Evolutionary conservation across 2,888 invertebrate genomes (phyloP).

Genomic region (Ectropis crepuscularia): DNA sequence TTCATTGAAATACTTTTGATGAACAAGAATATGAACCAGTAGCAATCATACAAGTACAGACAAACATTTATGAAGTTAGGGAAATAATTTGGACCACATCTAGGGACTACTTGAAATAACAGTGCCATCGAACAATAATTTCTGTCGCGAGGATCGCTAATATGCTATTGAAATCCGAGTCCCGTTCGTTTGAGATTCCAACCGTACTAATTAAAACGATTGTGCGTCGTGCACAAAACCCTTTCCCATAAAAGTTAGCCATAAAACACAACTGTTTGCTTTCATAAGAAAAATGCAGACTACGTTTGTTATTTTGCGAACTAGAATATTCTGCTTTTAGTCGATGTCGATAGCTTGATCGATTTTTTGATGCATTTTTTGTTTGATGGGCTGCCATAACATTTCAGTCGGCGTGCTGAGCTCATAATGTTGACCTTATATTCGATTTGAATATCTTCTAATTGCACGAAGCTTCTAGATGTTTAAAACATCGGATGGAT

Average conservation of each 20-base stretch:
- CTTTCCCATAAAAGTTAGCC: constrained; percentile 15
- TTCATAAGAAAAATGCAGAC: constrained; percentile 15
- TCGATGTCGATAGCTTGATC: constrained; percentile 10
- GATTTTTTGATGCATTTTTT: constrained; percentile 10
- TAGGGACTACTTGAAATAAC: too few species aligned
- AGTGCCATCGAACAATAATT: neutral
- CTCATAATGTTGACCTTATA: constrained; percentile 2
- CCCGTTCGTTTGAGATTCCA: constrained; percentile 8
- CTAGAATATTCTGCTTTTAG: constrained; percentile 17
- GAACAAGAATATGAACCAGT: too few species aligned
- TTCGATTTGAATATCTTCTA: neutral
- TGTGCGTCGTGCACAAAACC: constrained; percentile 5
- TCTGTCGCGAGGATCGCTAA: neutral
- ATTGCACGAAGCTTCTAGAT: neutral
- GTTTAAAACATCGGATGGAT: too few species aligned
- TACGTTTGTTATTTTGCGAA: constrained; percentile 16
- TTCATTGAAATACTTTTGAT: too few species aligned
- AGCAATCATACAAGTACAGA: too few species aligned
- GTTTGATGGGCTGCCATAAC: constrained; percentile 28
- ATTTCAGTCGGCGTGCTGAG: constrained; percentile 1
- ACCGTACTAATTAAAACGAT: constrained; percentile 18
- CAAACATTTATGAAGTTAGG: too few species aligned
- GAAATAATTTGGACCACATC: too few species aligned
- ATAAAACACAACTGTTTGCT: constrained; percentile 22
- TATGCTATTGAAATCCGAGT: neutral